Evolutionary conservation across 1,140 invertebrate genomes (phyloP).

Genomic region (Cydia fagiglandana): DNA sequence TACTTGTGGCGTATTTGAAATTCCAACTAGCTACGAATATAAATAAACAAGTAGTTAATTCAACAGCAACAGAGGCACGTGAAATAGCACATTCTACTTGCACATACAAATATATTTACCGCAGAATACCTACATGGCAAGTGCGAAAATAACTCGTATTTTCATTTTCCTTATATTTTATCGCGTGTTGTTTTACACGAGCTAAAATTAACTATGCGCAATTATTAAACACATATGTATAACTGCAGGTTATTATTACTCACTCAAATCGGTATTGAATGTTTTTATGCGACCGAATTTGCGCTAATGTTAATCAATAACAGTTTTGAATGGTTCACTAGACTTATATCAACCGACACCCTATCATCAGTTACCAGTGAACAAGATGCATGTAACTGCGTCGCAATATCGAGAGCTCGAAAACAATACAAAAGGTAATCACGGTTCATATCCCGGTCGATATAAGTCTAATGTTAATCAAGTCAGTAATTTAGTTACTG

Average conservation of each 20-base stretch:
- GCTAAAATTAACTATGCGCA: background rate
- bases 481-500: no score
- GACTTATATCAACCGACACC: no score
- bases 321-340: no score
- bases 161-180: background rate
- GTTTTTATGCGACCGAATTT: no score
- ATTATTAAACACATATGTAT: background rate
- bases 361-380: no score
- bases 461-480: no score
- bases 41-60: background rate
- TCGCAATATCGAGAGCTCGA: no score
- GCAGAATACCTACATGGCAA: background rate
- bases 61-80: background rate
- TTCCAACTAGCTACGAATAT: background rate
- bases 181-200: background rate
- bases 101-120: constrained; percentile 1
- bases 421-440: no score
- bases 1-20: background rate
- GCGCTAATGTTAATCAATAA: no score
- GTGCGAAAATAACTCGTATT: constrained; percentile 9
- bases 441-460: no score
- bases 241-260: background rate
- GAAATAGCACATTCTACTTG: background rate
- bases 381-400: no score
- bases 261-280: no score